Percentiles rank a stretch among this genome's conserved stretches.
Evolutionary conservation across 92 coral and sea anemone genomes (phyloP).

Genomic region (Siderastrea radians): DNA sequence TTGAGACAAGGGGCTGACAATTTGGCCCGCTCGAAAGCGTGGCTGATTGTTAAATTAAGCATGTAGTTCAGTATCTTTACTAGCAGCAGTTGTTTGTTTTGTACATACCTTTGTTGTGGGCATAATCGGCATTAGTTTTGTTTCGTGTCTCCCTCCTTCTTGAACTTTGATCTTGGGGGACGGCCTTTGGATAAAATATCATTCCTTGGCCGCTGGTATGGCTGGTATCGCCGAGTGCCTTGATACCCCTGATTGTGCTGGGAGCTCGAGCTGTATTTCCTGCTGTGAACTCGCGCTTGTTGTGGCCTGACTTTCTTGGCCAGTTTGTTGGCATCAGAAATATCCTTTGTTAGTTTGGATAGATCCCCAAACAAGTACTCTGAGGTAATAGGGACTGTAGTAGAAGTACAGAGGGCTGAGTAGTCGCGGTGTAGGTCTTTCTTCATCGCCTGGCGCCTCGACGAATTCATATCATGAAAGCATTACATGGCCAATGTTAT

Average conservation of each 20-base stretch:
- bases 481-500: background rate
- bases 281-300: background rate
- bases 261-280: constrained; percentile 4
- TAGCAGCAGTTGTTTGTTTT: constrained; percentile 25
- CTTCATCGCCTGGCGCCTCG: constrained; percentile 58
- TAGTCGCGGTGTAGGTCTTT: constrained; percentile 66
- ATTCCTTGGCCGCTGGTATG: constrained; percentile 17
- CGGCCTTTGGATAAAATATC: constrained; percentile 44
- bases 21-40: constrained; percentile 6
- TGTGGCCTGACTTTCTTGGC: constrained; percentile 42
- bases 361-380: constrained; percentile 65
- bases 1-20: constrained; percentile 33
- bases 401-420: constrained; percentile 42
- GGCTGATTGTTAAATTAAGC: constrained; percentile 36
- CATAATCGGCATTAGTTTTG: constrained; percentile 11
- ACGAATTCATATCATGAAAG: background rate
- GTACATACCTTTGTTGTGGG: constrained; percentile 30
- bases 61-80: background rate
- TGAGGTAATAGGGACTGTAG: constrained; percentile 34
- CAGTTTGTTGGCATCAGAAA: constrained; percentile 72
- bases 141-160: constrained; percentile 32
- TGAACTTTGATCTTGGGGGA: constrained; percentile 25
- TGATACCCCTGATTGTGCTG: constrained; percentile 12
- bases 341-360: constrained; percentile 73
- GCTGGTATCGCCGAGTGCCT: constrained; percentile 34